Conservation (phyloP, 2,797 vertebrate species). For the Macropodus opercularis region DNA sequence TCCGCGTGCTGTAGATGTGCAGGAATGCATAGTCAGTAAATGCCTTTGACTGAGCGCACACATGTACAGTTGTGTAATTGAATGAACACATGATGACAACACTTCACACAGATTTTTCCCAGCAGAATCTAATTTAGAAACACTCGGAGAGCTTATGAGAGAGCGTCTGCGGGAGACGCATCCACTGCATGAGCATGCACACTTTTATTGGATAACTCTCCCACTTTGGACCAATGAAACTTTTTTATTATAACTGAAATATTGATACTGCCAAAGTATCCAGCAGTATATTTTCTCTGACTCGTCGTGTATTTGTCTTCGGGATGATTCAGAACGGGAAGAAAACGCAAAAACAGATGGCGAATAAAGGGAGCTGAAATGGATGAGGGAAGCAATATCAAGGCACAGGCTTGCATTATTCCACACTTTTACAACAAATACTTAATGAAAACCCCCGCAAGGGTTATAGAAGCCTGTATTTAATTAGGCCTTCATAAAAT, state of each 20-base stretch:
- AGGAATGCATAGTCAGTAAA: neutral
- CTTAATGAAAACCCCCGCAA: constrained; percentile 82
- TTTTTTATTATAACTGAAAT: constrained; percentile 83
- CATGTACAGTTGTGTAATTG: constrained; percentile 37
- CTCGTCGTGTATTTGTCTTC: constrained; percentile 77
- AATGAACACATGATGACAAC: constrained; percentile 56
- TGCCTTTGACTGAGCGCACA: neutral
- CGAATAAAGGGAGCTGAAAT: constrained; percentile 55
- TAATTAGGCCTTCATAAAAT: constrained; percentile 86
- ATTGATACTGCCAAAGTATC: constrained; percentile 78
- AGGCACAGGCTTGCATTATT: constrained; percentile 76
- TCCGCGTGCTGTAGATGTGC: neutral
- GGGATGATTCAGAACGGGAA: constrained; percentile 73
- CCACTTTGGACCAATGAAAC: constrained; percentile 63
- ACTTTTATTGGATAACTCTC: constrained; percentile 65
- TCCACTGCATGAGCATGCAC: constrained; percentile 44
- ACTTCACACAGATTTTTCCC: constrained; percentile 40
- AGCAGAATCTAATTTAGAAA: constrained; percentile 49
- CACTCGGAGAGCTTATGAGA: constrained; percentile 14
- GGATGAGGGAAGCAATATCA: constrained; percentile 74
- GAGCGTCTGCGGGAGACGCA: constrained; percentile 35
- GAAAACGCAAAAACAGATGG: constrained; percentile 60
- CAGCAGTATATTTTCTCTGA: constrained; percentile 73
- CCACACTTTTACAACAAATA: constrained; percentile 82
- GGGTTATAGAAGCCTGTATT: constrained; percentile 82